Percentiles rank a stretch among this genome's conserved stretches.
Evolutionary conservation across 2,888 invertebrate species (phyloP).

Genomic region (Hyposoter dolosus): DNA sequence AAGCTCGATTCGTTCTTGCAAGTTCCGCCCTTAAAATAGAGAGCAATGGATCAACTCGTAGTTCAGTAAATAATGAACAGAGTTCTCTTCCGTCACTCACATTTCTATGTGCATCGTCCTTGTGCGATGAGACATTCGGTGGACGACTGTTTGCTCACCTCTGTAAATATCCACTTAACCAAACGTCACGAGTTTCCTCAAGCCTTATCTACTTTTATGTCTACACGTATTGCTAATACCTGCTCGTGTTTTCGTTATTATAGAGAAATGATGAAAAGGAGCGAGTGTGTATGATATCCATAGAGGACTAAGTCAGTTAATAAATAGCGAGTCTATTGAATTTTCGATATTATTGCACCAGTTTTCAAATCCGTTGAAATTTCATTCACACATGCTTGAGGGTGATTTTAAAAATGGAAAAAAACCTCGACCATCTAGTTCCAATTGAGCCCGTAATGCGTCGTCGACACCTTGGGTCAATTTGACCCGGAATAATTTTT

Average conservation of each 20-base stretch:
- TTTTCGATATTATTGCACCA: neutral
- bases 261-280: neutral
- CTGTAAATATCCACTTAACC: constrained; percentile 78
- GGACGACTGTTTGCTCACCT: constrained; percentile 76
- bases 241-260: neutral
- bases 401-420: too few species aligned
- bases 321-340: neutral
- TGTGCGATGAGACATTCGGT: constrained; percentile 47
- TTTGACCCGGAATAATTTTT: neutral
- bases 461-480: neutral
- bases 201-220: constrained; percentile 11
- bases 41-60: neutral
- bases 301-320: neutral
- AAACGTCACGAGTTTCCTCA: constrained; percentile 58
- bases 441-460: too few species aligned
- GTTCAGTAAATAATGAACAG: constrained; percentile 62
- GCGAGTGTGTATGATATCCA: neutral
- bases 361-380: neutral
- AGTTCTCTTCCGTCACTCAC: constrained; percentile 39
- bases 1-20: neutral
- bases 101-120: constrained; percentile 32
- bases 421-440: too few species aligned
- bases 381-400: neutral
- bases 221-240: neutral
- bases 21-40: neutral